Evolutionary conservation across 1,140 invertebrate species (phyloP).

Genomic region (Ostrea edulis): DNA sequence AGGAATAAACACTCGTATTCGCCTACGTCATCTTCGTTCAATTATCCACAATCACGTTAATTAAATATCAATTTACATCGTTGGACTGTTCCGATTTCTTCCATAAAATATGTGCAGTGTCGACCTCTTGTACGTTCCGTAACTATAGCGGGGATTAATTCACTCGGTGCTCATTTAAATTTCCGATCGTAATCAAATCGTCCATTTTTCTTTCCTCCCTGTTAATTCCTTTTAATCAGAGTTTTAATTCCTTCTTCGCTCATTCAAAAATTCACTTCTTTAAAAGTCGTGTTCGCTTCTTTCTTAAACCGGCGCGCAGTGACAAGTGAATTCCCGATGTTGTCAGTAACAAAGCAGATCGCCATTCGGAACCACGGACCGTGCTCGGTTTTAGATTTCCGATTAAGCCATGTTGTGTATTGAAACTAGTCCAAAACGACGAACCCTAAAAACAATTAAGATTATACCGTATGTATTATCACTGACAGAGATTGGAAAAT

Average conservation of each 20-base stretch:
- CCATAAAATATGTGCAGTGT: constrained; percentile 7
- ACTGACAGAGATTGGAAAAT: neutral
- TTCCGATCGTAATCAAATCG: constrained; percentile 18
- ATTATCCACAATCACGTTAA: constrained; percentile 25
- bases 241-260: constrained; percentile 13
- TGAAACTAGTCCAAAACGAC: neutral
- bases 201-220: constrained; percentile 1
- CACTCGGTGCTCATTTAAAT: constrained; percentile 1
- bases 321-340: neutral
- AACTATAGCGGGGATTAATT: constrained; percentile 7
- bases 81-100: constrained; percentile 11
- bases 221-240: constrained; percentile 6
- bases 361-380: constrained; percentile 1
- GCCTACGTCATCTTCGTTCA: neutral
- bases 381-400: constrained; percentile 37
- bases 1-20: neutral
- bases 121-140: neutral
- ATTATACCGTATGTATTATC: neutral
- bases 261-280: constrained; percentile 19
- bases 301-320: neutral
- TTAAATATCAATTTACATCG: constrained; percentile 34
- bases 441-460: constrained; percentile 30
- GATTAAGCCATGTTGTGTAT: constrained; percentile 32
- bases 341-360: neutral
- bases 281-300: neutral